A percentile compares a stretch with the other conserved stretches of the same genome.
Conservation (phyloP, 2,888 invertebrate genomes). For the Ctenicera cuprea region DNA sequence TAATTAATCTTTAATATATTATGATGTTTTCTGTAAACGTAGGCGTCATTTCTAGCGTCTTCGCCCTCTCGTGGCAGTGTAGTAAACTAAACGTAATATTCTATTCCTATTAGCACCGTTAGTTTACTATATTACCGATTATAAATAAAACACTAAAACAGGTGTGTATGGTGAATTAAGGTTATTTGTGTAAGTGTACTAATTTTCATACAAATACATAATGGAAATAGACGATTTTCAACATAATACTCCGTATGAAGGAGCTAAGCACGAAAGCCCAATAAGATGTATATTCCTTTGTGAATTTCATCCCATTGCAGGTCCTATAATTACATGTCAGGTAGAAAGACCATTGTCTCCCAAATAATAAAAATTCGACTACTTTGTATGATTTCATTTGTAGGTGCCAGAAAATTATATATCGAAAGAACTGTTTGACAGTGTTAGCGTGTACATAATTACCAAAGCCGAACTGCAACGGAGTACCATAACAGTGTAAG, state of each 20-base stretch:
- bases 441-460: constrained; percentile 95
- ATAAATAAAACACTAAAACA: no score
- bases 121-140: no score
- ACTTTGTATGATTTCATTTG: constrained; percentile 41
- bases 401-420: constrained; percentile 93
- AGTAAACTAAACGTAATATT: no score
- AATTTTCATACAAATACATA: no score
- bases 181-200: no score
- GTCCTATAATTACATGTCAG: constrained; percentile 90
- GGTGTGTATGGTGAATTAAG: no score
- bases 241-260: constrained; percentile 17
- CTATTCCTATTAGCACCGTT: no score
- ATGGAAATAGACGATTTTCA: constrained; percentile 3
- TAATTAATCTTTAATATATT: no score
- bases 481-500: constrained; percentile 93
- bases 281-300: constrained; percentile 90
- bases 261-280: constrained; percentile 78
- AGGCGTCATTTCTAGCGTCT: no score
- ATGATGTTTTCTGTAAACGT: no score
- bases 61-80: no score
- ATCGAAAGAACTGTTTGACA: constrained; percentile 94
- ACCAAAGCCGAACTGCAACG: constrained; percentile 94
- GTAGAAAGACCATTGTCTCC: constrained; percentile 71
- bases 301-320: constrained; percentile 85
- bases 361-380: constrained; percentile 26